These are phyloP conservation scores for Prostheceraeus crozeri DNA, from an alignment of 2,888 invertebrate species.

Conservation along the genomic window DNA sequence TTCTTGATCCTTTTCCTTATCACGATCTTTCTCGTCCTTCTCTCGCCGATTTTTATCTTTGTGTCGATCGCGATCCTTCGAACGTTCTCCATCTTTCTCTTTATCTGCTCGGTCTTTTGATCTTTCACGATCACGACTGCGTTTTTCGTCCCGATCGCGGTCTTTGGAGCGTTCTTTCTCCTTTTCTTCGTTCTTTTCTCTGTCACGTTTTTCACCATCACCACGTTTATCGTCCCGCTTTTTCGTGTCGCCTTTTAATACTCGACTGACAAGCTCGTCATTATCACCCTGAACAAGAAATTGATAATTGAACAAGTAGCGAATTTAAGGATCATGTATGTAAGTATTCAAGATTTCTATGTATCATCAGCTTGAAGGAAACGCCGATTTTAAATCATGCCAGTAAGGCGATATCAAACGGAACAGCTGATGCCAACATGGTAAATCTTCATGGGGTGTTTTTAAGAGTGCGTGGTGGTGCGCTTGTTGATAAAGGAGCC, in stretches of 20 bases:
- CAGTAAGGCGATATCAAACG: too few species aligned
- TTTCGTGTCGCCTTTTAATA: slow-evolving; percentile 46
- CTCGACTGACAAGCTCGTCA: slow-evolving; percentile 54
- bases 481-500: too few species aligned
- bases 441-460: too few species aligned
- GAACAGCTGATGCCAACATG: too few species aligned
- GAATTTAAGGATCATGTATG: too few species aligned
- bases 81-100: slow-evolving; percentile 29
- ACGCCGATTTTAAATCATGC: too few species aligned
- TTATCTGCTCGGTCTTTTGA: not conserved
- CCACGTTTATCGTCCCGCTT: slow-evolving; percentile 17
- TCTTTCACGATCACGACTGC: slow-evolving; percentile 23
- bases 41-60: slow-evolving; percentile 32
- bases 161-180: slow-evolving; percentile 25
- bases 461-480: too few species aligned
- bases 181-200: slow-evolving; percentile 31
- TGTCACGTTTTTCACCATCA: slow-evolving; percentile 30
- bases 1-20: slow-evolving; percentile 36
- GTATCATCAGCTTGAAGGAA: too few species aligned
- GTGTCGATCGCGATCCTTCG: slow-evolving; percentile 30
- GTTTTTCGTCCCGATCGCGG: slow-evolving; percentile 21
- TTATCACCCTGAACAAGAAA: slow-evolving; percentile 51
- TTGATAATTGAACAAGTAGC: not conserved
- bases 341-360: too few species aligned
- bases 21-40: slow-evolving; percentile 40